Evolutionary conservation across 2,888 invertebrate genomes (phyloP), one percentile per base, ranked within the genome.

Genomic region (Callyntrura sp.): DNA sequence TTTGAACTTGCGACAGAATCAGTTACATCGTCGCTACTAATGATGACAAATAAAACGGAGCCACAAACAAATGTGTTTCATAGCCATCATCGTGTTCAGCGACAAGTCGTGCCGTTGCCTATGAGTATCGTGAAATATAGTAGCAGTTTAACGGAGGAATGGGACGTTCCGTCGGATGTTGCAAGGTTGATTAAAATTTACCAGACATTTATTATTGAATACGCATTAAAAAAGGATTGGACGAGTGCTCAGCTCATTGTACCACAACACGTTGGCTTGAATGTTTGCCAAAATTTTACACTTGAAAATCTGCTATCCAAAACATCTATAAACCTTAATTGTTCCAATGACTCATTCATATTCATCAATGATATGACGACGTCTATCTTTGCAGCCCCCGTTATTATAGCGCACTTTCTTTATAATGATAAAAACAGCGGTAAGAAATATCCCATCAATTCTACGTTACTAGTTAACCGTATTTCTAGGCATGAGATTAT

Each of bases 161-260:
- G n/a, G 70, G 48, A 28, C 25, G 25, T 62, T 14, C 62, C n/a
- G 51, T 14, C 78, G 28, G 48, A 76, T 5, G 0, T 48, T 4
- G 65, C 65, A 68, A 79, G 17, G 23, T 12, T 82, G 73, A 73
- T 51, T 14, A 55, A 57, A 65, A n/a, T 87, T 0, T 92, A 87
- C 76, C 35, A 68, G 17, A 79, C 90, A 5, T 92, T 92, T 70
- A 62, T 92, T 0, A 51, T 82, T 28, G 91, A 91, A 45, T 90
- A 91, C 65, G 86, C 89, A 11, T 60, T 68, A 20, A 57, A 23
- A 4, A 60, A 85, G 55, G 91, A 82, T 57, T 92, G 92, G 92
- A 48, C 83, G 0, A 25, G 57, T 12, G 90, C 89, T 48, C 73
- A 90, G 45, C 25, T 92, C 6, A 81, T 91, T 45, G 55, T 92